Percentiles rank a stretch among this genome's conserved stretches.
These are phyloP conservation scores for Uria aalge DNA, from an alignment of 2,113 vertebrate genomes.

Conservation along the genomic window DNA sequence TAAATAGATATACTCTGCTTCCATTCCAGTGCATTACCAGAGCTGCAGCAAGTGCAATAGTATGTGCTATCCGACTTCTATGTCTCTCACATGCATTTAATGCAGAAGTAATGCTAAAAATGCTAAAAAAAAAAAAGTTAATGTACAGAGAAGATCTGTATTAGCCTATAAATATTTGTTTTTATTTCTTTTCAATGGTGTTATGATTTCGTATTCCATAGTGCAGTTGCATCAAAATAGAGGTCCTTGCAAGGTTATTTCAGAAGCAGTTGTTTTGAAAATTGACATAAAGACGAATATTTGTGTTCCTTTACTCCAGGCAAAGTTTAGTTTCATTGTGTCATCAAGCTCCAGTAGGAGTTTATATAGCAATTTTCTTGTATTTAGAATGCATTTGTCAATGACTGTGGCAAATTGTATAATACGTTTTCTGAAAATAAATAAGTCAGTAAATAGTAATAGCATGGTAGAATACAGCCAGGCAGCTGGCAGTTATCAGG, in stretches of 20 bases:
- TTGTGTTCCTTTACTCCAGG: slow-evolving; percentile 31
- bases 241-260: slow-evolving; percentile 22
- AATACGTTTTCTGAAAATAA: background rate
- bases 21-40: background rate
- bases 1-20: background rate
- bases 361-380: background rate
- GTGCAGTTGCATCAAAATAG: background rate
- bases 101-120: background rate
- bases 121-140: background rate
- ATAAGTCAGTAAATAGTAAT: slow-evolving; percentile 34
- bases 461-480: background rate
- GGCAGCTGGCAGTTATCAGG: background rate
- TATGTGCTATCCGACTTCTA: fast-evolving
- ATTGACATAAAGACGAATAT: background rate
- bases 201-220: background rate
- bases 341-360: background rate
- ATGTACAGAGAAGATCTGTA: background rate
- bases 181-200: background rate
- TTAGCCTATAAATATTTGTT: background rate
- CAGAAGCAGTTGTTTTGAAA: slow-evolving; percentile 25
- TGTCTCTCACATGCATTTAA: background rate
- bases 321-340: slow-evolving; percentile 27
- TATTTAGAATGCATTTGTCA: slow-evolving; percentile 5
- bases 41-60: background rate
- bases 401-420: background rate